These are phyloP conservation scores for Martes martes DNA, from an alignment of 2,113 vertebrate species.

Conservation along the genomic window DNA sequence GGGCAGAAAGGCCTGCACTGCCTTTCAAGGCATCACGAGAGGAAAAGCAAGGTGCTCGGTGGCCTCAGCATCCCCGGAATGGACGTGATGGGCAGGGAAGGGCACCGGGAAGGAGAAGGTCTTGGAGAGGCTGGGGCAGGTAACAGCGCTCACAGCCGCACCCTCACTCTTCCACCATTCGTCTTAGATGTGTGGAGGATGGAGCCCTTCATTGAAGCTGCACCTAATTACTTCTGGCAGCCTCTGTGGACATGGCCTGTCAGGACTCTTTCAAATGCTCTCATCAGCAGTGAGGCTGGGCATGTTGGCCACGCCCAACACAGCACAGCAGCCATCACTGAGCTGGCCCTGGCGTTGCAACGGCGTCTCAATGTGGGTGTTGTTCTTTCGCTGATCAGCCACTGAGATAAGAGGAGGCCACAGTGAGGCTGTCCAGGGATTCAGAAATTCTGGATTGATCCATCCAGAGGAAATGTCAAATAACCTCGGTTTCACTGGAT, in stretches of 20 bases:
- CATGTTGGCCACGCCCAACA: accelerated
- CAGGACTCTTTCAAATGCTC: neutral
- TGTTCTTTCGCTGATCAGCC: neutral
- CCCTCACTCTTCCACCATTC: neutral
- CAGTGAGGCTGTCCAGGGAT: neutral
- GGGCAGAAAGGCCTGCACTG: accelerated
- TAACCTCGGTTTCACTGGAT: accelerated
- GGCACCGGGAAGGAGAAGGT: neutral
- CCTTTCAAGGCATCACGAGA: accelerated
- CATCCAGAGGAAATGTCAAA: neutral
- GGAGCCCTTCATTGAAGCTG: neutral
- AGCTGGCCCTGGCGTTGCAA: accelerated
- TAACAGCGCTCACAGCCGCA: neutral
- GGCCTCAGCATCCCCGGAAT: neutral
- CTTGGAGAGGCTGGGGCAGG: neutral
- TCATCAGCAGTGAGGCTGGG: neutral
- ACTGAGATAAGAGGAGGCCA: neutral
- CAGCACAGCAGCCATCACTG: neutral
- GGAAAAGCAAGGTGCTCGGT: accelerated
- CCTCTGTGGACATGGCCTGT: neutral
- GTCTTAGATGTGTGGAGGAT: accelerated
- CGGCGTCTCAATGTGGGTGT: neutral
- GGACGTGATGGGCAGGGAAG: neutral
- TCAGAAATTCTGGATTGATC: neutral
- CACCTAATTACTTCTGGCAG: neutral